Base-by-base conservation (phyloP, 2,888 invertebrate genomes). In the Eudasyphora cyanicolor region DNA sequence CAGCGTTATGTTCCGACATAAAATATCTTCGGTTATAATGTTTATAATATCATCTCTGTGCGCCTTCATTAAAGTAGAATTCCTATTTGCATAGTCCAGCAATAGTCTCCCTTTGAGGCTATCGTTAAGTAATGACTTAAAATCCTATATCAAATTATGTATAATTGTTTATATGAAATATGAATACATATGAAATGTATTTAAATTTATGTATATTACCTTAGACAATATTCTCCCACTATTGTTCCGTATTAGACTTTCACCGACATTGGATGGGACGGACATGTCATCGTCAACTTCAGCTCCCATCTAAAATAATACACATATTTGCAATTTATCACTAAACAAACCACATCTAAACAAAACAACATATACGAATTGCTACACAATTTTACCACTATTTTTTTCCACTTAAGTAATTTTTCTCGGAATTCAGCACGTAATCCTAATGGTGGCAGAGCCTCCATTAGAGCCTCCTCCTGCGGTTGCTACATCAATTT, bases 341-440 rank as follows among this genome's bases (percentile, higher is more conserved):
- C n/a, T 17, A 49, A n/a, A 49, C n/a, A 49, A 49, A 49, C 6
- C 1, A 49, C 2, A n/a, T 8, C n/a, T 14, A 45, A 45, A 45
- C 5, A 45, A 3, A 45, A 45, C 7, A 45, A 45, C n/a, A 45
- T 12, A 12, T 8, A 8, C 14, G 45, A 35, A 35, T 32, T 32
- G 17, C n/a, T 35, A 35, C 5, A 2, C 19, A 21, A 21, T 21
- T 8, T 45, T 54, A 57, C 73, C 57, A 57, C 12, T 35, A 5
- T 17, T 21, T 79, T 79, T 73, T 54, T 79, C 79, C 73, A 79
- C 24, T 64, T 62, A 14, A 79, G 67, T 6, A 79, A 49, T 19
- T 74, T 74, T 71, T 62, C 73, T 14, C 62, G 75, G 24, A 75
- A 76, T 32, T 76, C 64, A 5, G 54, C 19, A 17, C 77, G 77